Conservation (phyloP, 1,140 invertebrate species). For the Drosophila setifemur region DNA sequence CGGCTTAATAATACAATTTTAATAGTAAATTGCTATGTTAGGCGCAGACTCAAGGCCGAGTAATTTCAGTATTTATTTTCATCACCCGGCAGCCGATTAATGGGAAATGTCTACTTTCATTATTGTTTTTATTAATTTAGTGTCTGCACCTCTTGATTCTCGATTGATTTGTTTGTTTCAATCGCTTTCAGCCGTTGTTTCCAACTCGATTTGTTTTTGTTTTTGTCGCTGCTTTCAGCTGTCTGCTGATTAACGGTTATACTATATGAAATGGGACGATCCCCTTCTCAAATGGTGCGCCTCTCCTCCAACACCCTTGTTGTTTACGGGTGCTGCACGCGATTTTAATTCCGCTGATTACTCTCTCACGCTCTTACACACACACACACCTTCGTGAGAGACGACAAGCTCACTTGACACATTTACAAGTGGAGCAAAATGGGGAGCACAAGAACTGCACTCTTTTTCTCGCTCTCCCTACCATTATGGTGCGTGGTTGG, state of each 20-base stretch:
- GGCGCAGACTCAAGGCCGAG: slow-evolving; percentile 34
- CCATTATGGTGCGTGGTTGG: slow-evolving; percentile 37
- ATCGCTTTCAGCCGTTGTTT: slow-evolving; percentile 48
- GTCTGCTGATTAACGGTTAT: slow-evolving; percentile 61
- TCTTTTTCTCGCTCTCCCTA: slow-evolving; percentile 5
- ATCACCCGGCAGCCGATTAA: slow-evolving; percentile 36
- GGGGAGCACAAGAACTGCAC: slow-evolving; percentile 40
- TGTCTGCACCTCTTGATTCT: slow-evolving; percentile 26
- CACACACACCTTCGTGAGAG: slow-evolving; percentile 2
- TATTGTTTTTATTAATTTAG: slow-evolving; percentile 17
- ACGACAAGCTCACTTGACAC: slow-evolving; percentile 45
- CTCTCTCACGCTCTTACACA: slow-evolving; percentile 45
- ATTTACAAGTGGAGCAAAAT: slow-evolving; percentile 46
- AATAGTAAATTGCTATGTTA: slow-evolving; percentile 9
- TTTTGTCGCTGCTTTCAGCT: slow-evolving; percentile 17
- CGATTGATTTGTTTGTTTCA: slow-evolving; percentile 63
- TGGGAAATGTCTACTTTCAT: slow-evolving; percentile 12
- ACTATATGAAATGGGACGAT: slow-evolving; percentile 24
- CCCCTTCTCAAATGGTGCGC: slow-evolving; percentile 9
- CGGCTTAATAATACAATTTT: neutral
- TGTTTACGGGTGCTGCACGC: slow-evolving; percentile 52
- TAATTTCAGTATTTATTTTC: slow-evolving; percentile 61
- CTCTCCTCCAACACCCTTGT: slow-evolving; percentile 24
- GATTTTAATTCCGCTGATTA: slow-evolving; percentile 50
- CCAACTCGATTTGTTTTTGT: slow-evolving; percentile 43